Evolutionary conservation across 2,113 vertebrate genomes (phyloP).

Genomic region (Gila orcuttii): DNA sequence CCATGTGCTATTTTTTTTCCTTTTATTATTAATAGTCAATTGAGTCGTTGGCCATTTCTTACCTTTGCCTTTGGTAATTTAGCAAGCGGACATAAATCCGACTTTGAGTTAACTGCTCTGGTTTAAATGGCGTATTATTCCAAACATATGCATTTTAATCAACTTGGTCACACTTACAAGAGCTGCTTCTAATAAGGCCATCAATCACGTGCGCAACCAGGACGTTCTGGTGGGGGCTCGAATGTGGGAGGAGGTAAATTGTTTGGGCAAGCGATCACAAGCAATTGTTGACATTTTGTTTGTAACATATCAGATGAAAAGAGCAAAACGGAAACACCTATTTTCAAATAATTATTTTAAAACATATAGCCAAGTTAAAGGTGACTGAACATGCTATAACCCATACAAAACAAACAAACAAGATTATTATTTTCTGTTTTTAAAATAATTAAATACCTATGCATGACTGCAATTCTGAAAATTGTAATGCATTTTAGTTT

Average conservation of each 20-base stretch:
- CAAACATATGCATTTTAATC: conserved; percentile 99
- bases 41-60: conserved; percentile 9
- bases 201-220: conserved; percentile 83
- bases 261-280: conserved; percentile 5
- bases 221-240: conserved; percentile 30
- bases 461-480: neutral
- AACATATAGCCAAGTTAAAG: neutral
- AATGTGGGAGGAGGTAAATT: conserved; percentile 33
- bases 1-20: neutral
- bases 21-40: conserved; percentile 35
- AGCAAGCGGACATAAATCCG: conserved; percentile 76
- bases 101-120: conserved; percentile 69
- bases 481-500: neutral
- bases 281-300: conserved; percentile 22
- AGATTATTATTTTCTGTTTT: neutral
- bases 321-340: neutral
- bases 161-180: conserved; percentile 99
- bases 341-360: neutral
- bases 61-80: conserved; percentile 32
- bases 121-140: conserved; percentile 98
- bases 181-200: conserved; percentile 99
- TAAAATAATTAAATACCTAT: neutral
- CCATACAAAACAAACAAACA: neutral
- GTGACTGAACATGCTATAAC: neutral
- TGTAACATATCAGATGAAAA: neutral